phyloP scores from a whole-genome alignment of 1,140 invertebrate genomes.

The Drosophila parvula region DNA sequence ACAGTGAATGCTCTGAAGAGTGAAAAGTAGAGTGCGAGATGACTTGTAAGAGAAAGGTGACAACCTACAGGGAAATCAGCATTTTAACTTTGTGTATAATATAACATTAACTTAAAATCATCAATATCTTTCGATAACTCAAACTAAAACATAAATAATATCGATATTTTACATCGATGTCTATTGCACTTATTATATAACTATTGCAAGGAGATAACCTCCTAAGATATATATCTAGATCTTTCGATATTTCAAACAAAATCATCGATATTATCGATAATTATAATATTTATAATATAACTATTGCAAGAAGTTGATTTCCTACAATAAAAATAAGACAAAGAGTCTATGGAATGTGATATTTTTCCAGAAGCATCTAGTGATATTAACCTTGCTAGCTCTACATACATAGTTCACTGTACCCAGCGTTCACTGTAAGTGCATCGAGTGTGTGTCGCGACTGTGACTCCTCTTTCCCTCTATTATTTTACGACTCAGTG shows the following conservation, averaged over 20 bases:
- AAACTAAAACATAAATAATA: neutral
- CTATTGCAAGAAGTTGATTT: too few species aligned
- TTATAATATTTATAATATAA: neutral
- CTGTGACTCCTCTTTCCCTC: conserved; percentile 10
- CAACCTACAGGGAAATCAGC: too few species aligned
- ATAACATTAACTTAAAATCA: too few species aligned
- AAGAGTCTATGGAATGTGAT: neutral
- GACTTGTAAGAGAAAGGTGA: neutral
- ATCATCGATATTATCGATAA: neutral
- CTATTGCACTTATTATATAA: neutral
- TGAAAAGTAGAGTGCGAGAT: neutral
- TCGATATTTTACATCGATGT: too few species aligned
- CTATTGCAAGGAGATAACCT: too few species aligned
- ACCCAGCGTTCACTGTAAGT: neutral
- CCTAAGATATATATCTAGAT: too few species aligned
- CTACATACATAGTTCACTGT: too few species aligned
- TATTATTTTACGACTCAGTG: conserved; percentile 65
- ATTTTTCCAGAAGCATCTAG: too few species aligned
- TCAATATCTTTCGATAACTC: neutral
- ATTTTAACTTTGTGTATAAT: neutral
- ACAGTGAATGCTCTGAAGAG: neutral
- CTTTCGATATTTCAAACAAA: neutral
- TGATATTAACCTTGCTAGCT: too few species aligned
- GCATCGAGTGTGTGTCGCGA: neutral
- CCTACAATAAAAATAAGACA: neutral